Evolutionary conservation across 2,113 vertebrate genomes (phyloP).

Genomic region (Strix aluco): DNA sequence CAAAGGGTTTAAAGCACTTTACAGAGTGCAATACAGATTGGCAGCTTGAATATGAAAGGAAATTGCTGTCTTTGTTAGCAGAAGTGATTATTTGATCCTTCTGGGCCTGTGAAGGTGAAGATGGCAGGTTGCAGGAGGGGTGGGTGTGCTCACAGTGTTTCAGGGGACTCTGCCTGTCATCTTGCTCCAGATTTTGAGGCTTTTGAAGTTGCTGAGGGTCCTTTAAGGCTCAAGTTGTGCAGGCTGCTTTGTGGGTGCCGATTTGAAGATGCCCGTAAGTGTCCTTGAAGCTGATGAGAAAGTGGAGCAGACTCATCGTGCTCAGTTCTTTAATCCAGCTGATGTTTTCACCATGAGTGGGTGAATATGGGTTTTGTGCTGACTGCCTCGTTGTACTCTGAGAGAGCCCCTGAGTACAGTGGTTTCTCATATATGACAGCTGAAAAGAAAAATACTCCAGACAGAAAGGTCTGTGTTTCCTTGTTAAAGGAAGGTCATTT

Average conservation of each 20-base stretch:
- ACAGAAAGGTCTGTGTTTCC: constrained; percentile 50
- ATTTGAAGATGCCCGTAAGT: background rate
- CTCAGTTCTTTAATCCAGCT: background rate
- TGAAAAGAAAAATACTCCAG: constrained; percentile 6
- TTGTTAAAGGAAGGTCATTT: constrained; percentile 2
- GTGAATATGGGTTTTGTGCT: background rate
- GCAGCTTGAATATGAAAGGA: background rate
- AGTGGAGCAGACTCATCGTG: fast-evolving
- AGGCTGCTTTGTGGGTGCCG: background rate
- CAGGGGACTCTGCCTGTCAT: background rate
- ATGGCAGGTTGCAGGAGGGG: background rate
- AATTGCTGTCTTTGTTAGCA: background rate
- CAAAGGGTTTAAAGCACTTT: background rate
- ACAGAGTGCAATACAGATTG: background rate
- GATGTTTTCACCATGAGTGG: background rate
- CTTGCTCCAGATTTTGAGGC: background rate
- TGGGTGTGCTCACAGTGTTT: fast-evolving
- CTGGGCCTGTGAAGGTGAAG: background rate
- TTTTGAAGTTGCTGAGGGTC: background rate
- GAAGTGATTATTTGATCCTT: background rate
- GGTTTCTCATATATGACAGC: background rate
- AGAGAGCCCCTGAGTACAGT: background rate
- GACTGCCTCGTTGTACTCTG: background rate
- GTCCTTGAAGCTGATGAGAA: constrained; percentile 29
- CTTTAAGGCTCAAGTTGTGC: background rate